Evolutionary conservation across 2,888 invertebrate genomes (phyloP), one percentile per base, ranked within the genome.

Genomic region (Eupithecia pulchellata): DNA sequence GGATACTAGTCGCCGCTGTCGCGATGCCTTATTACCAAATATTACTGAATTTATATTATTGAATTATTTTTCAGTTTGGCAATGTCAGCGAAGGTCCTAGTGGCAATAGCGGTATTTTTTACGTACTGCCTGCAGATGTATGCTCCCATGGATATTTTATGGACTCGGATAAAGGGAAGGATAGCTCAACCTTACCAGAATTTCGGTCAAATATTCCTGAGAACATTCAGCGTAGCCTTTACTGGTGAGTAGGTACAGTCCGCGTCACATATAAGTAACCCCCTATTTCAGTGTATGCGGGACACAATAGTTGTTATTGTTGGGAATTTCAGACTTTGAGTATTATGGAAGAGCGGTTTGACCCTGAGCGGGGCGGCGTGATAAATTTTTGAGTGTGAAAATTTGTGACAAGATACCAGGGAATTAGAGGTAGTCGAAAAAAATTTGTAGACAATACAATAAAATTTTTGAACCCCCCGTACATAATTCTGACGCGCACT

Each of bases 101-200:
- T 99, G 82, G 97, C 98, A 0, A 78, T 97, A 0, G 97, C 99
- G 0, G 97, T 99, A 27, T 97, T 99, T 79, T 97, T 99, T 85
- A 98, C 99, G 0, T 99, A 98, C 85, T 97, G 98, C 66, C 95
- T 99, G 0, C 99, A 99, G 92, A 97, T 98, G 92, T 99, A 98
- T 87, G 98, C 99, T 0, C 98, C 99, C 0, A 96, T 98, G 91
- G 97, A 97, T 65, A 98, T 99, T 63, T 95, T 99, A 61, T 98
- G 98, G 97, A 96, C 96, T 9, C 94, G 95, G 68, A 86, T 98
- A 9, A 90, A 94, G 68, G 82, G 79, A 3, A 86, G 82, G 14
- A 78, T 95, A 3, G 85, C 86, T 2, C 82, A 87, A 64, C 86
- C 86, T 55, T 92, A 90, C 65, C 91, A 95, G 68, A 95, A 95